Evolutionary conservation across 1,140 invertebrate genomes (phyloP).

Genomic region (Coptotermes formosanus): DNA sequence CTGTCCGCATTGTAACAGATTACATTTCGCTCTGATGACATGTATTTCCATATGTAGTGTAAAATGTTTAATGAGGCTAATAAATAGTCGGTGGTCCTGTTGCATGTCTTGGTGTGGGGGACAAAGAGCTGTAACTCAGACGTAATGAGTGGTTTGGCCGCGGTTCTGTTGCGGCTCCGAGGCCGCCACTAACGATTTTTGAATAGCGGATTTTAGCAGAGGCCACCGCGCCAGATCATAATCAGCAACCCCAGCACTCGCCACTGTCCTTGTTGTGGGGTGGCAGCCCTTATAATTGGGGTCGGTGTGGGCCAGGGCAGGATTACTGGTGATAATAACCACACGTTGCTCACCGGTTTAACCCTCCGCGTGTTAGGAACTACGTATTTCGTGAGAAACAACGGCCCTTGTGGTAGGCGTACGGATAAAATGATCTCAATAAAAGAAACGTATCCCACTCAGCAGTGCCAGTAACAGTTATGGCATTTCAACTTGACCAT

Average conservation of each 20-base stretch:
- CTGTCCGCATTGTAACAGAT: too few species aligned
- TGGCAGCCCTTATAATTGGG: background rate
- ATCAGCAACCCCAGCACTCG: background rate
- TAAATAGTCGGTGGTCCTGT: background rate
- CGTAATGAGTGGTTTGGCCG: background rate
- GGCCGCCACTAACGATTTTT: background rate
- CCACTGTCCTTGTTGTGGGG: constrained; percentile 7
- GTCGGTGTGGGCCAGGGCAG: background rate
- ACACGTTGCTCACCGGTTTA: background rate
- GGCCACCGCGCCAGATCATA: background rate
- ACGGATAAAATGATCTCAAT: too few species aligned
- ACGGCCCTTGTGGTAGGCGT: too few species aligned
- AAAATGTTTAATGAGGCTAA: background rate
- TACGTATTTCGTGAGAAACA: too few species aligned
- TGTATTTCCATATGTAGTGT: too few species aligned
- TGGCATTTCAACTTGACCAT: too few species aligned
- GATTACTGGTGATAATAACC: background rate
- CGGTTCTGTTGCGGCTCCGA: background rate
- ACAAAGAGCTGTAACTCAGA: constrained; percentile 5
- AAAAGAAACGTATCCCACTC: too few species aligned
- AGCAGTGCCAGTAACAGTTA: too few species aligned
- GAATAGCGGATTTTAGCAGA: background rate
- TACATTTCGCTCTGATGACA: too few species aligned
- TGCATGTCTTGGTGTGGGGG: background rate
- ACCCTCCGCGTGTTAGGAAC: too few species aligned